phyloP scores from a whole-genome alignment of 2,113 vertebrate genomes.

The Limanda limanda region DNA sequence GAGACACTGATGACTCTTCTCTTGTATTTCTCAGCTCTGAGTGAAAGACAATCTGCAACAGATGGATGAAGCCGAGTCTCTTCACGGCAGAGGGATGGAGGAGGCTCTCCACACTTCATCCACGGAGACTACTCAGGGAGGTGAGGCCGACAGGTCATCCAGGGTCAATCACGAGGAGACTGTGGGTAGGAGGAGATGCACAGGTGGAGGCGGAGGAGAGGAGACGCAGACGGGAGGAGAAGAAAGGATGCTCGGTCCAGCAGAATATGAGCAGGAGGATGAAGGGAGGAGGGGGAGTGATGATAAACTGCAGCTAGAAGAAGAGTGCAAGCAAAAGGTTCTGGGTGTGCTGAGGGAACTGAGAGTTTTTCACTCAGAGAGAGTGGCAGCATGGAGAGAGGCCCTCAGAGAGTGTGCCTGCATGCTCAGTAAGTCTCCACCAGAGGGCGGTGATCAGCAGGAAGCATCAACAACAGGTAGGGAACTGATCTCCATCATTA shows the following conservation, averaged over 20 bases:
- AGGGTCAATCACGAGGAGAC: background rate
- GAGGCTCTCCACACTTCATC: conserved; percentile 13
- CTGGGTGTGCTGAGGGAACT: conserved; percentile 56
- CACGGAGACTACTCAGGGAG: background rate
- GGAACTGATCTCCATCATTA: too few relatives aligned
- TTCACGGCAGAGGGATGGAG: background rate
- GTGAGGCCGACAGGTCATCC: conserved; percentile 3
- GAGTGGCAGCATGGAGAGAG: conserved; percentile 53
- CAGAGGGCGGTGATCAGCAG: conserved; percentile 20
- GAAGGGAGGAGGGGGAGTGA: background rate
- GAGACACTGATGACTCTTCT: background rate
- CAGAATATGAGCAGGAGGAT: background rate
- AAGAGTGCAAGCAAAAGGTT: conserved; percentile 29
- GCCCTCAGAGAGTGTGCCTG: conserved; percentile 14
- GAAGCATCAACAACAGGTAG: conserved; percentile 6
- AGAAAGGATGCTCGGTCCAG: background rate
- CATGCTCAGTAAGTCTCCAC: conserved; percentile 8
- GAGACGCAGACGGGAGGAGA: background rate
- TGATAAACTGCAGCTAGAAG: conserved; percentile 1
- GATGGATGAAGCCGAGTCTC: conserved; percentile 27
- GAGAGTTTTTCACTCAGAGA: conserved; percentile 48
- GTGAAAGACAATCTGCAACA: conserved; percentile 18
- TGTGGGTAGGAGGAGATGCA: background rate
- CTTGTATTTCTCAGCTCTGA: conserved; percentile 6
- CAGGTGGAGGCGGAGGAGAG: background rate